Conservation (phyloP, 2,888 invertebrate genomes). For the Lithophane socia region DNA sequence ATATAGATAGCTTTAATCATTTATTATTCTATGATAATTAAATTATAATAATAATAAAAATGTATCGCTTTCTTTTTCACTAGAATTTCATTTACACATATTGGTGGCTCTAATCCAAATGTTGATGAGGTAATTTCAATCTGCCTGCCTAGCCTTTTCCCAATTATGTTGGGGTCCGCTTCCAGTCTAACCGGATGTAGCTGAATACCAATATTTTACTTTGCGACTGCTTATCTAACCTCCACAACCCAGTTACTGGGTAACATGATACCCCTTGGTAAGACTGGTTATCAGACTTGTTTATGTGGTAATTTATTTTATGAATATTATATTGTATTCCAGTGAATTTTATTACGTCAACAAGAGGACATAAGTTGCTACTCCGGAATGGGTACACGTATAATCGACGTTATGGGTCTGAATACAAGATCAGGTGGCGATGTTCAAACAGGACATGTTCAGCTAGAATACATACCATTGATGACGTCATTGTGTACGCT, state of each 20-base stretch:
- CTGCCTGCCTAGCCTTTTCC: too few species aligned
- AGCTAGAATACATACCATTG: constrained; percentile 72
- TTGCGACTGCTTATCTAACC: too few species aligned
- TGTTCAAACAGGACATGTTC: constrained; percentile 69
- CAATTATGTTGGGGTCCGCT: too few species aligned
- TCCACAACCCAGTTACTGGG: too few species aligned
- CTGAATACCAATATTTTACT: too few species aligned
- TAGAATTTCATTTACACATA: not conserved
- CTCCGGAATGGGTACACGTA: constrained; percentile 67
- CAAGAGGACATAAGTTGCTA: constrained; percentile 64
- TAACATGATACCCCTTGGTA: too few species aligned
- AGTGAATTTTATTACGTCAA: constrained; percentile 13
- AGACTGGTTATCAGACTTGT: not conserved
- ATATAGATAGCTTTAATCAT: not conserved
- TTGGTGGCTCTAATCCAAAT: not conserved
- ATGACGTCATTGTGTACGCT: constrained; percentile 41
- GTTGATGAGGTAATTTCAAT: not conserved
- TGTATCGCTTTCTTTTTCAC: not conserved
- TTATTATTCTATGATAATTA: not conserved
- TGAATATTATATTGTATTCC: not conserved
- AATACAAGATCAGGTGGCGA: constrained; percentile 72
- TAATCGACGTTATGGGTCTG: constrained; percentile 62
- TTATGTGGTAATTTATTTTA: not conserved
- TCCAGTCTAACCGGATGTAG: too few species aligned
- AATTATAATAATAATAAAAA: not conserved